Conservation (phyloP, 1,140 invertebrate species). For the Hyposmocoma kahamanoa region DNA sequence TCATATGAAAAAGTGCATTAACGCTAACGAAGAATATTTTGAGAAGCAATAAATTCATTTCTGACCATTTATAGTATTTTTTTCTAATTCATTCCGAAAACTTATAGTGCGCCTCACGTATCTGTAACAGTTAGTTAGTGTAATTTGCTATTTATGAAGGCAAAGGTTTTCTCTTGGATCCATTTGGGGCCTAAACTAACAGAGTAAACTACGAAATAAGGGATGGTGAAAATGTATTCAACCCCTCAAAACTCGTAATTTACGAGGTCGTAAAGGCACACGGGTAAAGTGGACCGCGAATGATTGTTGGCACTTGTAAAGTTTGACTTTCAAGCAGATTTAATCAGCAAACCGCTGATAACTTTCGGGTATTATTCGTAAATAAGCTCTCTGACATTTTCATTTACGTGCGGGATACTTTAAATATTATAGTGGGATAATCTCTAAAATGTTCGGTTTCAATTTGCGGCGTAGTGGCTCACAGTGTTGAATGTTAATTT, state of each 20-base stretch:
- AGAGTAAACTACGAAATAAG: neutral
- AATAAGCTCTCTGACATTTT: neutral
- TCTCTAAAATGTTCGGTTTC: neutral
- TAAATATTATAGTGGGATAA: neutral
- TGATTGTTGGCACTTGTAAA: constrained; percentile 7
- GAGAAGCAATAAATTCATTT: neutral
- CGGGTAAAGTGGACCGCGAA: constrained; percentile 8
- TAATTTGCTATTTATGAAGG: neutral
- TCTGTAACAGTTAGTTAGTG: neutral
- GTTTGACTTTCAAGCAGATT: neutral
- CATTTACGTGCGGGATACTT: no score
- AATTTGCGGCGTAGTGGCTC: no score
- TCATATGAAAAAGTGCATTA: no score
- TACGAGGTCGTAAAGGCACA: constrained; percentile 13
- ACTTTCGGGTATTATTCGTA: neutral
- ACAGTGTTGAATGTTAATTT: no score
- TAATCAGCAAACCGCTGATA: neutral
- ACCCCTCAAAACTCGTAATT: constrained; percentile 16
- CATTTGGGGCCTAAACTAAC: neutral
- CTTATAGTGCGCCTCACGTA: neutral
- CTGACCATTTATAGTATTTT: neutral
- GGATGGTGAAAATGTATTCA: constrained; percentile 19
- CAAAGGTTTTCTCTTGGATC: neutral
- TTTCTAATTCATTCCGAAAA: neutral
- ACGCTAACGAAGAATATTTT: neutral